Conservation (phyloP, 2,797 vertebrate species). For the Hoplostethus mediterraneus region DNA sequence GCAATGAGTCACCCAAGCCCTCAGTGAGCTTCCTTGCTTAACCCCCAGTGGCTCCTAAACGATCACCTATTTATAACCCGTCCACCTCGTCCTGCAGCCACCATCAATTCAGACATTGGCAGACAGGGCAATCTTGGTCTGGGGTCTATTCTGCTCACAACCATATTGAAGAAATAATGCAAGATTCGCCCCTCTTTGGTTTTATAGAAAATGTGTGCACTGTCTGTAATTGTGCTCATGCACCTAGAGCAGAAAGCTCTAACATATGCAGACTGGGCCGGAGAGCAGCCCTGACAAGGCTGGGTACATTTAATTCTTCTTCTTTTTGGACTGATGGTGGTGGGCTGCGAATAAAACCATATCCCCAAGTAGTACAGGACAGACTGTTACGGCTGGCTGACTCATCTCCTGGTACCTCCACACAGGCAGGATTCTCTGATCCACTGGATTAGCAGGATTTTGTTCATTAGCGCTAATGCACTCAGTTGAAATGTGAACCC, state of each 20-base stretch:
- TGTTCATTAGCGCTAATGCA: conserved; percentile 44
- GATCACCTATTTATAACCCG: conserved; percentile 79
- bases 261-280: conserved; percentile 40
- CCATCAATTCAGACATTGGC: conserved; percentile 9
- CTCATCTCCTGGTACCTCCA: conserved; percentile 55
- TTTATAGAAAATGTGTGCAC: conserved; percentile 36
- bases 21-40: conserved; percentile 58
- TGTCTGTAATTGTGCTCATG: conserved; percentile 21
- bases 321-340: conserved; percentile 43
- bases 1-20: conserved; percentile 70
- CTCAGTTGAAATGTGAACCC: conserved; percentile 34
- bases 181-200: conserved; percentile 22
- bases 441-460: conserved; percentile 38
- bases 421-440: conserved; percentile 1
- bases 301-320: conserved; percentile 50
- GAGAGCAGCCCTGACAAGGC: conserved; percentile 37
- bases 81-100: conserved; percentile 47
- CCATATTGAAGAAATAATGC: conserved; percentile 34
- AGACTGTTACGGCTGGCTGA: conserved; percentile 49
- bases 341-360: conserved; percentile 43
- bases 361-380: conserved; percentile 32
- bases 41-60: conserved; percentile 70
- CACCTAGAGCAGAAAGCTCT: conserved; percentile 37
- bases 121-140: conserved; percentile 43
- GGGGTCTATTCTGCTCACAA: conserved; percentile 44